Percentiles rank a stretch among this genome's conserved stretches.
Evolutionary conservation across 2,797 vertebrate genomes (phyloP).

Genomic region (Rhinichthys osculus): DNA sequence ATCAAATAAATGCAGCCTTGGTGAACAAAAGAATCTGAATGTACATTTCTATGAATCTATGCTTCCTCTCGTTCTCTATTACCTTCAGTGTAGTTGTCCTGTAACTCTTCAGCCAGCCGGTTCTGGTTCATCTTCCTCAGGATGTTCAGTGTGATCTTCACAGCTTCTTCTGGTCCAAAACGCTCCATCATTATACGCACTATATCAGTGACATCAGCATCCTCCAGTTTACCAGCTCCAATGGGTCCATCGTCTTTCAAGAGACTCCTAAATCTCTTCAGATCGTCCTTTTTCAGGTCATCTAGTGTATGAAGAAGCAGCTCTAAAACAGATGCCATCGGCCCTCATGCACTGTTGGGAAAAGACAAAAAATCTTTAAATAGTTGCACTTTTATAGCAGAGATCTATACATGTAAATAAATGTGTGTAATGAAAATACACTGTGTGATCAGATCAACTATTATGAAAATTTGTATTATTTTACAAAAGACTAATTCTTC

Average conservation of each 20-base stretch:
- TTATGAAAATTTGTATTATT: not conserved
- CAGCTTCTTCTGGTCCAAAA: not conserved
- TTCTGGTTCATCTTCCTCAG: not conserved
- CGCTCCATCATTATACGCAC: not conserved
- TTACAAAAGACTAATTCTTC: not conserved
- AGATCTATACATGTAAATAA: not conserved
- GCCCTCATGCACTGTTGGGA: not conserved
- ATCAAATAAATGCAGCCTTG: too few relatives aligned
- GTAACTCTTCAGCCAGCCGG: not conserved
- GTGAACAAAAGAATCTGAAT: too few relatives aligned
- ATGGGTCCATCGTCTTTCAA: not conserved
- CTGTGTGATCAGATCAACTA: not conserved
- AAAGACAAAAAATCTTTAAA: not conserved
- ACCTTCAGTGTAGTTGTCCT: not conserved
- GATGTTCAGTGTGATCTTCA: not conserved
- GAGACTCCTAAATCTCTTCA: not conserved
- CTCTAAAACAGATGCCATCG: not conserved
- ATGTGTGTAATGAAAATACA: rapidly evolving
- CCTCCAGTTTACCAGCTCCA: not conserved
- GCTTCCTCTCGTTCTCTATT: not conserved
- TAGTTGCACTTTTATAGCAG: not conserved
- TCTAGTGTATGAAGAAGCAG: not conserved
- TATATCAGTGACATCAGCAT: not conserved
- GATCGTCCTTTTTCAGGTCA: rapidly evolving
- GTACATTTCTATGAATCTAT: not conserved